phyloP scores from a whole-genome alignment of 2,797 vertebrate genomes.

The Ficedula albicollis region DNA sequence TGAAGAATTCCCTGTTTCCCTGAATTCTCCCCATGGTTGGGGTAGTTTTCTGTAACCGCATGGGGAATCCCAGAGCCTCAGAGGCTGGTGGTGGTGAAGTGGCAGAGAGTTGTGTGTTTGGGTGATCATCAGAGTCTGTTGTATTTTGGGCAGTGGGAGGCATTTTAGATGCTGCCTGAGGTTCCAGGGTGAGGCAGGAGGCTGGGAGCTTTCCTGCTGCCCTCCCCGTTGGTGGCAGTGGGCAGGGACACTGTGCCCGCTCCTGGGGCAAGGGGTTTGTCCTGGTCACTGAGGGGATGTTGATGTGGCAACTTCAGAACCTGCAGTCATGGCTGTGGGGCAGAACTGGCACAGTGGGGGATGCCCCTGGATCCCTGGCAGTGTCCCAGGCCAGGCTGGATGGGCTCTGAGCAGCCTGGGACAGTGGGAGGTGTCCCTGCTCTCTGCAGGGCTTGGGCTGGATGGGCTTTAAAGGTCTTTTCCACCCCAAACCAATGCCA shows the following conservation, averaged over 20 bases:
- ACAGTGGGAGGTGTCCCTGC: neutral
- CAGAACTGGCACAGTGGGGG: neutral
- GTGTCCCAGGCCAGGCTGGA: neutral
- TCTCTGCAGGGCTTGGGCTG: neutral
- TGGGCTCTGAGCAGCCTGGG: neutral
- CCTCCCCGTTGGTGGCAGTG: rapidly evolving
- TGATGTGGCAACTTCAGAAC: neutral
- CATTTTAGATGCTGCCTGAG: neutral
- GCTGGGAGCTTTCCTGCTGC: neutral
- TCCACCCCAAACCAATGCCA: neutral
- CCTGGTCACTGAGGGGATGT: neutral
- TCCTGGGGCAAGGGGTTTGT: neutral
- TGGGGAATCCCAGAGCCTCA: neutral
- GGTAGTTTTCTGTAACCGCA: neutral
- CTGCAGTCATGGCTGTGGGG: neutral
- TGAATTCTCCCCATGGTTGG: rapidly evolving
- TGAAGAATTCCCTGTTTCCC: neutral
- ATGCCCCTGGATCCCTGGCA: neutral
- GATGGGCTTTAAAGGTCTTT: neutral
- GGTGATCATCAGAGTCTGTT: neutral
- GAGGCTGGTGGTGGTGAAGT: neutral
- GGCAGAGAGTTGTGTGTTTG: rapidly evolving
- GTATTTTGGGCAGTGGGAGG: neutral
- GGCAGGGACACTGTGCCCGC: rapidly evolving
- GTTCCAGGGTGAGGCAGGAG: too few species aligned